A percentile compares a stretch with the other conserved stretches of the same genome.
phyloP scores from a whole-genome alignment of 2,797 vertebrate species.

The Dromococcyx pavoninus region DNA sequence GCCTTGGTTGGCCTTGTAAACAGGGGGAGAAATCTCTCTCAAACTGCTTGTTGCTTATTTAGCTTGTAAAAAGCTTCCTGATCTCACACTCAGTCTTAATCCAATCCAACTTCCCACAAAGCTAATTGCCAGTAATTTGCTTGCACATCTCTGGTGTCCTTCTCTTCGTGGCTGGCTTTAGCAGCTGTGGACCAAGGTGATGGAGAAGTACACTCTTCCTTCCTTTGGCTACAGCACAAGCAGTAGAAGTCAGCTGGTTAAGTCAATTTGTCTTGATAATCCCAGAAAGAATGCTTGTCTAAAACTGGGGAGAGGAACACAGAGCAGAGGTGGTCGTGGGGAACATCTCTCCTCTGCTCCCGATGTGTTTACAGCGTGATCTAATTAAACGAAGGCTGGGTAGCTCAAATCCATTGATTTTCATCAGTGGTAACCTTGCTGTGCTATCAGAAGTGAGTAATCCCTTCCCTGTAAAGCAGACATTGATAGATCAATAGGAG shows the following conservation, averaged over 20 bases:
- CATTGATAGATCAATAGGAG: constrained; percentile 72
- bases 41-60: constrained; percentile 51
- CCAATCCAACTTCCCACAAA: background rate
- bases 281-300: background rate
- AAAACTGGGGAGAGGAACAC: background rate
- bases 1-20: constrained; percentile 47
- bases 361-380: background rate
- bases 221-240: background rate
- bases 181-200: background rate
- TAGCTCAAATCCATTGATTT: constrained; percentile 63
- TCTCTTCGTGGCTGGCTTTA: background rate
- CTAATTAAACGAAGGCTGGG: constrained; percentile 62
- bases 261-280: constrained; percentile 35
- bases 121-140: constrained; percentile 21
- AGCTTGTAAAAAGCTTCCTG: constrained; percentile 41
- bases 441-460: constrained; percentile 71
- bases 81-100: constrained; percentile 17
- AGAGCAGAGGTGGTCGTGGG: background rate
- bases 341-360: background rate
- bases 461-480: constrained; percentile 64
- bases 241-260: background rate
- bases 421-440: constrained; percentile 70
- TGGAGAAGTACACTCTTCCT: background rate
- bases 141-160: background rate
- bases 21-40: constrained; percentile 25